Base-by-base conservation (phyloP, 2,888 invertebrate species). In the Idaea aversata region DNA sequence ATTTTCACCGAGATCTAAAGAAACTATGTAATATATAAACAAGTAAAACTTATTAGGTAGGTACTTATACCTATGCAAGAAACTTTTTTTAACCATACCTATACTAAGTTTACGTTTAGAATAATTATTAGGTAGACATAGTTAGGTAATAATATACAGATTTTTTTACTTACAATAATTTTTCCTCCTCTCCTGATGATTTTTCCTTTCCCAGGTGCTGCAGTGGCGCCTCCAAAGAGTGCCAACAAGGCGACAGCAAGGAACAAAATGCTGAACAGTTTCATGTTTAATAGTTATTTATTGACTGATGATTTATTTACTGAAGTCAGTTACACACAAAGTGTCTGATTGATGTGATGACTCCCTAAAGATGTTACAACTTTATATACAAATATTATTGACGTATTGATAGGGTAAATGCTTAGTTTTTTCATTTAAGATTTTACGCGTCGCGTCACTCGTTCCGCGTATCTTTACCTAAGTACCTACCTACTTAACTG, bases 101-200 rank as follows among this genome's bases (percentile, higher is more conserved):
- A 25, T 25, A 25, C 1, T 25, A 25, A 25, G 25, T 25, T 25
- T 25, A 25, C 25, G 25, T 25, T 25, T 25, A 25, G 25, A 25
- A 25, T 25, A 2, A n/a, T n/a, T n/a, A n/a, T n/a, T n/a, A n/a
- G n/a, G n/a, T n/a, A n/a, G n/a, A n/a, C n/a, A n/a, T n/a, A n/a
- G n/a, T 3, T 25, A 25, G 25, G 1, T 25, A 25, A 25, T 25
- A 25, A 25, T 25, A 2, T 25, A 25, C 25, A 1, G 25, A 25
- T 25, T 25, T 25, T 25, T 25, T 3, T 47, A 83, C 83, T 81
- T 70, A 83, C 81, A 67, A 81, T 72, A 63, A 77, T 67, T 78
- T 79, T 66, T 1, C 79, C 82, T 7, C 81, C 81, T 68, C 81
- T 84, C 67, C 75, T 81, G 57, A 83, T 77, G 5, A 75, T 79